These are phyloP conservation scores for Elymnias hypermnestra DNA, from an alignment of 1,140 invertebrate species.

Conservation along the genomic window DNA sequence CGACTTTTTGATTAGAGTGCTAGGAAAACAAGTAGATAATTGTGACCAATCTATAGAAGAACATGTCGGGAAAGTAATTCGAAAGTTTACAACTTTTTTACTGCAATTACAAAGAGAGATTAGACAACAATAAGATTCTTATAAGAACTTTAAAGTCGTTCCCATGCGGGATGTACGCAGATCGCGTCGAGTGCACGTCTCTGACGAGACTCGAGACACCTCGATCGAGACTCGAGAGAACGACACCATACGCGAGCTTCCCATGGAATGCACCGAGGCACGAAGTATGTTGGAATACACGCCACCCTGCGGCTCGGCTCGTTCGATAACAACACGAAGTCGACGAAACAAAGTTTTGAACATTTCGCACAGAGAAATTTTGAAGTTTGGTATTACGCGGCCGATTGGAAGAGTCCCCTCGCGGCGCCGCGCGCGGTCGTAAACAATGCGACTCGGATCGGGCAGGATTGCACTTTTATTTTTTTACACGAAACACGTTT, in stretches of 20 bases:
- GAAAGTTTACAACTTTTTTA: neutral
- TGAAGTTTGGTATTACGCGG: conserved; percentile 46
- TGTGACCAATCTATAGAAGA: no score
- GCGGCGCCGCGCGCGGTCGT: conserved; percentile 22
- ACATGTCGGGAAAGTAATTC: neutral
- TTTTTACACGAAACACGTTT: conserved; percentile 50
- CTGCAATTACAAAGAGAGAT: conserved; percentile 6
- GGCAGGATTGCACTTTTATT: conserved; percentile 50
- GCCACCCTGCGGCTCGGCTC: no score
- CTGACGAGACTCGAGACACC: no score
- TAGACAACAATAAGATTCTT: conserved; percentile 20
- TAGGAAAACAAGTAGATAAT: no score
- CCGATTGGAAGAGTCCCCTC: conserved; percentile 34
- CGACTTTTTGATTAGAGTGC: no score
- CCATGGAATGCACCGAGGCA: no score
- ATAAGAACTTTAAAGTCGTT: conserved; percentile 17
- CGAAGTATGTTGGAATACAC: no score
- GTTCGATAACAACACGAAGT: no score
- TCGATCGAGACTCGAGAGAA: no score
- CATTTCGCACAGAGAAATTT: conserved; percentile 36
- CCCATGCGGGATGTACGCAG: conserved; percentile 5
- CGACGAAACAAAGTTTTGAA: conserved; percentile 12
- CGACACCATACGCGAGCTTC: conserved; percentile 41
- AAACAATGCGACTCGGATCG: conserved; percentile 43
- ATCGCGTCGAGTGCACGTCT: no score